A percentile compares a stretch with the other conserved stretches of the same genome.
phyloP scores from a whole-genome alignment of 2,113 vertebrate species.

The Pristiophorus japonicus region DNA sequence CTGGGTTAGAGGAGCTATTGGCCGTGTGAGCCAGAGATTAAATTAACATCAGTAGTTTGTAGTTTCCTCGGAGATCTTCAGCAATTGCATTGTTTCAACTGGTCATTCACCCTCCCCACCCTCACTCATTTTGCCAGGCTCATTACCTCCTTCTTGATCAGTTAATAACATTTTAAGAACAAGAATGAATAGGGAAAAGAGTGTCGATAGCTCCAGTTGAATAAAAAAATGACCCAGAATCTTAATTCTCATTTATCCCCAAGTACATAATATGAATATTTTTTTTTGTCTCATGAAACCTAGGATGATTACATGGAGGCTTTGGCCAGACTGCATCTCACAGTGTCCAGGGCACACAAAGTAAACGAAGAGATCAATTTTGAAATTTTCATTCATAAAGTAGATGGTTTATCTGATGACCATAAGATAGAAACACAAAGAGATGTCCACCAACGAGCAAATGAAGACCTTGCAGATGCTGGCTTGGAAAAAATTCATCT shows the following conservation, averaged over 20 bases:
- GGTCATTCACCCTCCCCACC: neutral
- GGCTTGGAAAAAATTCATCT: constrained; percentile 82
- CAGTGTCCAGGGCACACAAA: constrained; percentile 84
- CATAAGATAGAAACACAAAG: constrained; percentile 91
- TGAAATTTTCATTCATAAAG: constrained; percentile 94
- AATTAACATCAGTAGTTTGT: neutral
- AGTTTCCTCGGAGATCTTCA: neutral
- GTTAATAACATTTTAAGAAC: neutral
- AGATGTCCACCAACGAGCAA: constrained; percentile 86
- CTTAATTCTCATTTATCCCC: neutral
- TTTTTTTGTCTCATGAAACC: constrained; percentile 21
- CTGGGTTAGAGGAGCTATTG: neutral
- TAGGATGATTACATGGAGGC: constrained; percentile 92
- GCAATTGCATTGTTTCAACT: neutral
- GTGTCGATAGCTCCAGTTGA: neutral
- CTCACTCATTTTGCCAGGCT: neutral
- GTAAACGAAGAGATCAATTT: constrained; percentile 91
- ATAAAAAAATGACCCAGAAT: too few relatives aligned
- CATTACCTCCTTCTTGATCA: neutral
- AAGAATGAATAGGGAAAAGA: neutral
- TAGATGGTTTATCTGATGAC: constrained; percentile 86
- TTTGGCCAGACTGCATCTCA: constrained; percentile 79
- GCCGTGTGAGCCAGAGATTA: neutral
- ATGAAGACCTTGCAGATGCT: constrained; percentile 80
- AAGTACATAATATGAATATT: neutral